A percentile compares a stretch with the other conserved stretches of the same genome.
Evolutionary conservation across 2,797 vertebrate genomes (phyloP).

Genomic region (Hydrophis major): DNA sequence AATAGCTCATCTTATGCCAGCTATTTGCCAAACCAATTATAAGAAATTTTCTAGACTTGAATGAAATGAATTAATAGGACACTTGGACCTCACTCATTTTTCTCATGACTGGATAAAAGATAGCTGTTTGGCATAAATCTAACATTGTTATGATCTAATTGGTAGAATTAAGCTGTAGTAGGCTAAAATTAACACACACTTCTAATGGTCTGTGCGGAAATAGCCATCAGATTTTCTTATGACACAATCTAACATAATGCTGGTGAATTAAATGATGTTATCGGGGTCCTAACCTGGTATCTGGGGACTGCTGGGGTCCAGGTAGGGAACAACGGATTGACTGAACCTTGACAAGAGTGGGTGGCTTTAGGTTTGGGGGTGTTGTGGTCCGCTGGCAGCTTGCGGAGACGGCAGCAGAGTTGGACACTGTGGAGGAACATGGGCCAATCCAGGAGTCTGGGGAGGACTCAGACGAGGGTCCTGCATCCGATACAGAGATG

Average conservation of each 20-base stretch:
- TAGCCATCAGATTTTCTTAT: conserved; percentile 4
- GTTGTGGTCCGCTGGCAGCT: too few species aligned
- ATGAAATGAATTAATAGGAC: conserved; percentile 70
- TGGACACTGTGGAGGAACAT: too few species aligned
- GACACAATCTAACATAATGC: neutral
- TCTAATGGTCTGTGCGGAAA: conserved; percentile 6
- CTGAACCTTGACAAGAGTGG: neutral
- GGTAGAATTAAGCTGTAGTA: conserved; percentile 39
- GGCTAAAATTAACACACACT: conserved; percentile 19
- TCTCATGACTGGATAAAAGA: conserved; percentile 67
- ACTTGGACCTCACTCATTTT: conserved; percentile 64
- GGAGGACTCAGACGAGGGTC: too few species aligned
- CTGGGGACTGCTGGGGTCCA: neutral
- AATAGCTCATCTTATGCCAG: conserved; percentile 71
- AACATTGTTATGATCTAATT: conserved; percentile 67
- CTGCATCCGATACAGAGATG: too few species aligned
- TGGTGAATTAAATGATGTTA: neutral
- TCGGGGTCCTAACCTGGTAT: neutral
- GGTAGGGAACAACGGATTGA: neutral
- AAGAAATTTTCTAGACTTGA: conserved; percentile 63
- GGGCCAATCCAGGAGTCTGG: too few species aligned
- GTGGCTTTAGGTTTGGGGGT: neutral
- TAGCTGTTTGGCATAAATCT: conserved; percentile 50
- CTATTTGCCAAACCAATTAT: conserved; percentile 72
- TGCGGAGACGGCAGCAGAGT: too few species aligned